These are phyloP conservation scores for Crotalus horridus DNA, from an alignment of 2,113 vertebrate genomes.

Conservation along the genomic window DNA sequence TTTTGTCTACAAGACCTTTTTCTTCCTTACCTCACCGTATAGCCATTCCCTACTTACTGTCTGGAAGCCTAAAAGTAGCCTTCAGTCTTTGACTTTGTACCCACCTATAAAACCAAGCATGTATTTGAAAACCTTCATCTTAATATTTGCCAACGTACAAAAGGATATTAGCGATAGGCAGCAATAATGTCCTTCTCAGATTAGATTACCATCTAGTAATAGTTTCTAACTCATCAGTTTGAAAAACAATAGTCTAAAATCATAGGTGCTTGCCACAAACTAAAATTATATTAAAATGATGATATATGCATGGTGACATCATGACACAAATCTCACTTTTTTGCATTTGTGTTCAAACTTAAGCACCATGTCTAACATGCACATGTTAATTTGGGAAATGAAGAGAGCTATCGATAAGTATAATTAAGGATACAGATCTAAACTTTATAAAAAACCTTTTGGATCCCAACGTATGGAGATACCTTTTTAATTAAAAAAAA, in stretches of 20 bases:
- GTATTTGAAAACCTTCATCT: not conserved
- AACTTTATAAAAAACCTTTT: not conserved
- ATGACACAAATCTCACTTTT: not conserved
- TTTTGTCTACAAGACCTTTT: not conserved
- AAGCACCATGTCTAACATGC: not conserved
- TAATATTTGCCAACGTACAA: not conserved
- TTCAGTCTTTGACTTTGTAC: not conserved
- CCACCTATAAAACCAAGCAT: not conserved
- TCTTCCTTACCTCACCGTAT: not conserved
- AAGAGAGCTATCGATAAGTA: not conserved
- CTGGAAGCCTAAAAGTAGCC: not conserved
- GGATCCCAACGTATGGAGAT: not conserved
- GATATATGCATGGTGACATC: not conserved
- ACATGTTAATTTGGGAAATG: not conserved
- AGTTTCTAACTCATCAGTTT: not conserved
- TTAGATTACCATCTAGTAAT: not conserved
- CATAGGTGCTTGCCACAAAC: not conserved
- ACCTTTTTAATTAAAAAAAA: not conserved
- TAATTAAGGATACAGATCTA: not conserved
- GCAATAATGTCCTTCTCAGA: not conserved
- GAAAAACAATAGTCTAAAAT: not conserved
- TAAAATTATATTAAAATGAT: not conserved
- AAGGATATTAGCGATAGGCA: too few relatives aligned
- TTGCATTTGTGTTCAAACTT: not conserved
- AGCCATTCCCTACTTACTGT: not conserved